These are phyloP conservation scores for Drosophila saltans DNA, from an alignment of 1,140 invertebrate species.

Conservation along the genomic window DNA sequence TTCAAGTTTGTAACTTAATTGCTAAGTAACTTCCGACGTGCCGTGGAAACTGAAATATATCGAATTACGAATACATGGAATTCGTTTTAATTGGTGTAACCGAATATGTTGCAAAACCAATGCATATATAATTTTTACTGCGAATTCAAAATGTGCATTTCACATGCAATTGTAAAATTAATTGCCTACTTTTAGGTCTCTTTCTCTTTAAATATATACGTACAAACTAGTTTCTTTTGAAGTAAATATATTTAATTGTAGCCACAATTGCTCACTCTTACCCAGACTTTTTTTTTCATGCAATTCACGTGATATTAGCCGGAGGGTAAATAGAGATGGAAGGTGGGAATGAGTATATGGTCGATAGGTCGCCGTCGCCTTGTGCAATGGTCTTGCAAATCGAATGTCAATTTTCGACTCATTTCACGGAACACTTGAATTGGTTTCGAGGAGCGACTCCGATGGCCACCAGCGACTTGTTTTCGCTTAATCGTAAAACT, in stretches of 20 bases:
- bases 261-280: background rate
- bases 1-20: background rate
- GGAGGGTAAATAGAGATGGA: background rate
- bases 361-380: background rate
- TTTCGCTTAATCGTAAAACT: constrained; percentile 57
- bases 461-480: constrained; percentile 28
- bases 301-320: background rate
- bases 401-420: constrained; percentile 82
- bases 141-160: constrained; percentile 43
- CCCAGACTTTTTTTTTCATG: background rate
- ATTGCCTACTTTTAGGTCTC: constrained; percentile 30
- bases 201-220: background rate
- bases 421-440: constrained; percentile 83
- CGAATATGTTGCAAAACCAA: background rate
- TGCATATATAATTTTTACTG: constrained; percentile 24
- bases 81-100: constrained; percentile 1
- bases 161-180: constrained; percentile 62
- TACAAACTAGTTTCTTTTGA: background rate
- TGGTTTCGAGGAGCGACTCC: constrained; percentile 31
- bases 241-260: constrained; percentile 5
- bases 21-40: background rate
- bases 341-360: background rate
- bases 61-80: constrained; percentile 12
- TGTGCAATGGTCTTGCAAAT: constrained; percentile 82
- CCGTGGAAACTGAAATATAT: background rate